A percentile compares a stretch with the other conserved stretches of the same genome.
Conservation (phyloP, 1,140 invertebrate species). For the Zaprionus davidi region DNA sequence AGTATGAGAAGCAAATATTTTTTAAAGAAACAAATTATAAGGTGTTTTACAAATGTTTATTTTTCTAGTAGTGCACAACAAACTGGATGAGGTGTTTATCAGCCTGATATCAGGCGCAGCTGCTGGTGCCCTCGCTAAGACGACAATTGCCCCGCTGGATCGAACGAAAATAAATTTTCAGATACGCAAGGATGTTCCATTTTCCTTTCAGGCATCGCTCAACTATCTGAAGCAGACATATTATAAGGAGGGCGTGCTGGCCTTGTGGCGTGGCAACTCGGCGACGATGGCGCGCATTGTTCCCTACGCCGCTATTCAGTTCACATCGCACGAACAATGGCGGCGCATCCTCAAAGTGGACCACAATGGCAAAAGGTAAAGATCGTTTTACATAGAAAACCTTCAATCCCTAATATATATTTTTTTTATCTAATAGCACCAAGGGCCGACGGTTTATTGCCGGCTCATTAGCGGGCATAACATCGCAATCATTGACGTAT, state of each 20-base stretch:
- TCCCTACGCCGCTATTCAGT: conserved; percentile 99
- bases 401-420: background rate
- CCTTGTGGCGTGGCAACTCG: conserved; percentile 98
- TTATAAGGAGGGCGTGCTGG: conserved; percentile 90
- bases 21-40: background rate
- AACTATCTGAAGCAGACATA: conserved; percentile 91
- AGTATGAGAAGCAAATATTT: background rate
- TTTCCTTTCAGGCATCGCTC: conserved; percentile 91
- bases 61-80: conserved; percentile 48
- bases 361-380: conserved; percentile 86
- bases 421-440: conserved; percentile 51
- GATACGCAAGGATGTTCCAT: conserved; percentile 89
- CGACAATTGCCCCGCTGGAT: conserved; percentile 97
- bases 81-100: conserved; percentile 86
- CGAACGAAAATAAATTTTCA: conserved; percentile 99
- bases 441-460: conserved; percentile 89
- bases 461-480: conserved; percentile 96
- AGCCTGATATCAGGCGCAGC: conserved; percentile 92
- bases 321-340: conserved; percentile 98
- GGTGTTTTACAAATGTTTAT: background rate
- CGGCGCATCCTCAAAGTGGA: conserved; percentile 91
- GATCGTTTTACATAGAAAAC: conserved; percentile 25
- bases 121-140: conserved; percentile 98
- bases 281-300: conserved; percentile 98
- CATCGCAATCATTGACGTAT: conserved; percentile 97